Percentiles rank a stretch among this genome's conserved stretches.
phyloP scores from a whole-genome alignment of 2,888 invertebrate species.

The Meta bourneti region DNA sequence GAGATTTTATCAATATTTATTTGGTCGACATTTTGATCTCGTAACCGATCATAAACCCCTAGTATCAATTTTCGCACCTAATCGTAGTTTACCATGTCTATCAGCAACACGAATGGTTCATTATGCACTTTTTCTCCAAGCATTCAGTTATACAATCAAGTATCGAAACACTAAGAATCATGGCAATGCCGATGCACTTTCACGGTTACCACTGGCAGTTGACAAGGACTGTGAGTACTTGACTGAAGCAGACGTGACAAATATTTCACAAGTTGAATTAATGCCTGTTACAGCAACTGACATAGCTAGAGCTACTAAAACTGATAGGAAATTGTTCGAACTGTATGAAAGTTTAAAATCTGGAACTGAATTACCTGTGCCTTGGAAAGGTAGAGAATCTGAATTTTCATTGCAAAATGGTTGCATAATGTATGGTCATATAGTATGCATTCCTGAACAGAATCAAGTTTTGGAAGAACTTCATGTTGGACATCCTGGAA shows the following conservation, averaged over 20 bases:
- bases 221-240: slow-evolving; percentile 60
- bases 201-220: slow-evolving; percentile 59
- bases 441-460: slow-evolving; percentile 57
- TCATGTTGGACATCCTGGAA: slow-evolving; percentile 61
- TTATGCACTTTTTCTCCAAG: slow-evolving; percentile 39
- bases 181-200: slow-evolving; percentile 65
- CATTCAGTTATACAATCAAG: slow-evolving; percentile 59
- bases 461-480: too few relatives aligned
- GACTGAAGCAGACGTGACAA: slow-evolving; percentile 62
- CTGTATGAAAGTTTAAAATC: slow-evolving; percentile 64
- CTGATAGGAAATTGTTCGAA: slow-evolving; percentile 61
- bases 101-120: slow-evolving; percentile 79
- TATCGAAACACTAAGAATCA: slow-evolving; percentile 55
- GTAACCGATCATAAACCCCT: slow-evolving; percentile 80
- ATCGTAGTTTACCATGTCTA: slow-evolving; percentile 79
- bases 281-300: slow-evolving; percentile 63
- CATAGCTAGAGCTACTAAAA: slow-evolving; percentile 62
- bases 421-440: slow-evolving; percentile 64
- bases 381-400: slow-evolving; percentile 62
- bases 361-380: slow-evolving; percentile 61
- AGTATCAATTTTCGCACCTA: slow-evolving; percentile 79
- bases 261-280: slow-evolving; percentile 60
- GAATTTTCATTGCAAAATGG: slow-evolving; percentile 64
- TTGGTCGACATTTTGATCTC: slow-evolving; percentile 79
- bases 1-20: slow-evolving; percentile 79